phyloP scores from a whole-genome alignment of 2,113 vertebrate genomes.

The Pterocles gutturalis region DNA sequence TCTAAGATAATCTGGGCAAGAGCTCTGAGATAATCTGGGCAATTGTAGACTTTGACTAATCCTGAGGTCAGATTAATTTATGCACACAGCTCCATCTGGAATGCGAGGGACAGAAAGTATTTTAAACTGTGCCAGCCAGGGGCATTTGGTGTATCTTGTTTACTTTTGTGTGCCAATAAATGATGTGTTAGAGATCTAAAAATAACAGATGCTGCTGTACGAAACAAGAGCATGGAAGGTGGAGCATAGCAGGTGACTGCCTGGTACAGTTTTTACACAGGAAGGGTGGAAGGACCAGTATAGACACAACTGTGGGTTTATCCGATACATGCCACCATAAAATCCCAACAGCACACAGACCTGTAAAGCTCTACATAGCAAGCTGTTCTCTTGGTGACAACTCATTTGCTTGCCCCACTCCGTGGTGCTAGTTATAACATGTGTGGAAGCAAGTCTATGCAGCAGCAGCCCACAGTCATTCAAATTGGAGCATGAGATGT shows the following conservation, averaged over 20 bases:
- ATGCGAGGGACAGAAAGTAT: rapidly evolving
- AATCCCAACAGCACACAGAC: background rate
- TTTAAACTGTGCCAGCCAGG: background rate
- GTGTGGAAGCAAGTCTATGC: background rate
- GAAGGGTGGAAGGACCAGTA: background rate
- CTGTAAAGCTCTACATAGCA: background rate
- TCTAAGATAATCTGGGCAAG: background rate
- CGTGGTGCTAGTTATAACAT: rapidly evolving
- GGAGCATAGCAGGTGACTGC: background rate
- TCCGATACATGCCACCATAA: rapidly evolving
- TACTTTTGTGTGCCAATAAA: background rate
- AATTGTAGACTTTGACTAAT: background rate
- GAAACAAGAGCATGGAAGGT: background rate
- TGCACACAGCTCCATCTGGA: background rate
- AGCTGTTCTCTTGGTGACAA: background rate
- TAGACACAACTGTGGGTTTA: background rate
- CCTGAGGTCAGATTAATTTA: background rate
- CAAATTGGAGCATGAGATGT: background rate
- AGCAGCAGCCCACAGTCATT: background rate
- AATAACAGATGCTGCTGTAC: background rate
- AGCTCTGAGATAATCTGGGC: background rate
- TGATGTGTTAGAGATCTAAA: background rate
- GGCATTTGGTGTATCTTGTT: background rate
- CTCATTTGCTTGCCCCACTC: too few relatives aligned
- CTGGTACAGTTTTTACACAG: background rate